phyloP scores from a whole-genome alignment of 2,113 vertebrate species.

The Motacilla alba region DNA sequence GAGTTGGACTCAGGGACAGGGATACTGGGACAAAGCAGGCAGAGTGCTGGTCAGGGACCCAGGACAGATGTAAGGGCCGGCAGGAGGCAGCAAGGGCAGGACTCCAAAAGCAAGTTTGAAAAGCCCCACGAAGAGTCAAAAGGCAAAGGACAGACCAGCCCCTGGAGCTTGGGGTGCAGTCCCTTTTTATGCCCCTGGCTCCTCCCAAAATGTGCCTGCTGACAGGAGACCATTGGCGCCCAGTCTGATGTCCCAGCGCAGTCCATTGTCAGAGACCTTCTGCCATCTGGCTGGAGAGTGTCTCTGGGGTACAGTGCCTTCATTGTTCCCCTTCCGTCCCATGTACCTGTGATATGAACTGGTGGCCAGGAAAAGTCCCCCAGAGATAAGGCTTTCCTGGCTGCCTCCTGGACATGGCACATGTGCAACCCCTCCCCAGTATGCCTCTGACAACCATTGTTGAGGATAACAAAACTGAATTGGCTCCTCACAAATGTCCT shows the following conservation, averaged over 20 bases:
- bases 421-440: fast-evolving
- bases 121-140: neutral
- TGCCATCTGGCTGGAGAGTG: neutral
- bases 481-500: neutral
- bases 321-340: neutral
- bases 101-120: neutral
- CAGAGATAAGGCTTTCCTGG: neutral
- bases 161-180: neutral
- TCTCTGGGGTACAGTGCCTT: neutral
- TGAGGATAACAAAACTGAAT: neutral
- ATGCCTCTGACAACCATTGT: no score
- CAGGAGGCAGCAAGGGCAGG: neutral
- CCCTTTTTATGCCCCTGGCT: neutral
- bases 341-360: no score
- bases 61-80: fast-evolving
- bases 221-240: neutral
- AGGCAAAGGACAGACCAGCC: neutral
- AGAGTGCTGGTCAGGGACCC: neutral
- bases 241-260: neutral
- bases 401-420: no score
- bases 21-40: neutral
- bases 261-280: neutral
- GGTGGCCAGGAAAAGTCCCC: neutral
- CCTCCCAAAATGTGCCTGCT: neutral
- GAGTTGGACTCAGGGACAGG: neutral